These are phyloP conservation scores for Varanus komodoensis DNA, from an alignment of 2,113 vertebrate species.

Conservation along the genomic window DNA sequence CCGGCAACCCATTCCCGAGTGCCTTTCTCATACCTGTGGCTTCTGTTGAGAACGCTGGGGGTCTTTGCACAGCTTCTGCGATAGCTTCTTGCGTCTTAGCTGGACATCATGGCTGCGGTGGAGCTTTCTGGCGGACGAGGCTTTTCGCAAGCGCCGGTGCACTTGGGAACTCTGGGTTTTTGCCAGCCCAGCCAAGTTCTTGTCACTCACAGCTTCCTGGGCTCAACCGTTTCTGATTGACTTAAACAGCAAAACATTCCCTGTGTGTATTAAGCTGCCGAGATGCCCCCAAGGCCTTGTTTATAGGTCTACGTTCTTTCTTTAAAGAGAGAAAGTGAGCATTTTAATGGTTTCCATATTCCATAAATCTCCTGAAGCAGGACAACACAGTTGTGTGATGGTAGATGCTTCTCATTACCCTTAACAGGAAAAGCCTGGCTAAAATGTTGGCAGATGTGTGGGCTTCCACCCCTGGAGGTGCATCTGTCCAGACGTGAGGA, in stretches of 20 bases:
- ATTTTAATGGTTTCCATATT: conserved; percentile 79
- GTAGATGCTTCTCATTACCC: conserved; percentile 66
- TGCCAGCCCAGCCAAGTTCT: conserved; percentile 64
- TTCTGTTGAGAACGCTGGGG: not conserved
- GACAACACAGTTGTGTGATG: conserved; percentile 45
- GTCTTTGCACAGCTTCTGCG: not conserved
- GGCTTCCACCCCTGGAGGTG: conserved; percentile 4
- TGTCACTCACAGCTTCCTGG: conserved; percentile 73
- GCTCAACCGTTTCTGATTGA: conserved; percentile 61
- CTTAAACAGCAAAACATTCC: conserved; percentile 63
- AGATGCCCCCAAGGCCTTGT: conserved; percentile 71
- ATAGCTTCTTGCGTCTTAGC: conserved; percentile 15
- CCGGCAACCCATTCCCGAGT: conserved; percentile 55
- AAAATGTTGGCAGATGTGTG: conserved; percentile 13
- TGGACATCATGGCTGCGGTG: conserved; percentile 58
- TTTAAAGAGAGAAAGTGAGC: conserved; percentile 75
- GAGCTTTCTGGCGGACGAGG: conserved; percentile 56
- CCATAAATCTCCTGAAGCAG: conserved; percentile 61
- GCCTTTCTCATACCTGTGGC: not conserved
- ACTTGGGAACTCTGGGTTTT: conserved; percentile 60
- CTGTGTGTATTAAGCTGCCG: conserved; percentile 70
- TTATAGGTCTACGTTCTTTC: conserved; percentile 68
- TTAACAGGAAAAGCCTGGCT: conserved; percentile 54
- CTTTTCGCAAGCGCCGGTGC: conserved; percentile 48
- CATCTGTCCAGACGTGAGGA: not conserved